phyloP scores from a whole-genome alignment of 2,888 invertebrate genomes.

The Drosophila infuscata region DNA sequence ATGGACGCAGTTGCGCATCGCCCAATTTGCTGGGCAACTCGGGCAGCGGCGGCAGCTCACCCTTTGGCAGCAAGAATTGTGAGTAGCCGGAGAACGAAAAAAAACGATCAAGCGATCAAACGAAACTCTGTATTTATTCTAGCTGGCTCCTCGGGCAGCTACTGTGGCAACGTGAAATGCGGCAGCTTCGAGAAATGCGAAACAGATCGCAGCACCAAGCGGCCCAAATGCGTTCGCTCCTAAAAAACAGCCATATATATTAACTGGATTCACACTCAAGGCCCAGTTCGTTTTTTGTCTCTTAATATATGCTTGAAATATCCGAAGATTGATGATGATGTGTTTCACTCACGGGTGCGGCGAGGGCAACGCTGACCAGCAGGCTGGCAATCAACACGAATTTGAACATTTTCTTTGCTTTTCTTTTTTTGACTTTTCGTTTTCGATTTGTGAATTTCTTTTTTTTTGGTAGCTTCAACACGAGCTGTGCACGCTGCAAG shows the following conservation, averaged over 20 bases:
- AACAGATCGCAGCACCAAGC: slow-evolving; percentile 88
- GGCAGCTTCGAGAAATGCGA: slow-evolving; percentile 89
- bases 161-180: slow-evolving; percentile 90
- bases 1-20: slow-evolving; percentile 88
- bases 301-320: background rate
- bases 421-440: slow-evolving; percentile 13
- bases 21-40: slow-evolving; percentile 83
- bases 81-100: slow-evolving; percentile 64
- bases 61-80: slow-evolving; percentile 84
- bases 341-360: slow-evolving; percentile 83
- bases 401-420: slow-evolving; percentile 73
- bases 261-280: background rate
- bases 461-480: slow-evolving; percentile 22
- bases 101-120: too few relatives aligned
- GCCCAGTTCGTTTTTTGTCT: background rate
- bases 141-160: slow-evolving; percentile 86
- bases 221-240: slow-evolving; percentile 89
- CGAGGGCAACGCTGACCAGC: slow-evolving; percentile 75
- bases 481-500: slow-evolving; percentile 80
- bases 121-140: slow-evolving; percentile 9
- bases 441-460: slow-evolving; percentile 17
- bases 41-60: slow-evolving; percentile 65
- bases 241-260: slow-evolving; percentile 45
- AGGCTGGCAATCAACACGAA: slow-evolving; percentile 82
- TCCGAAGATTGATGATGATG: background rate